Evolutionary conservation across 2,888 invertebrate genomes (phyloP).

Genomic region (Trypoxylon attenuatum): DNA sequence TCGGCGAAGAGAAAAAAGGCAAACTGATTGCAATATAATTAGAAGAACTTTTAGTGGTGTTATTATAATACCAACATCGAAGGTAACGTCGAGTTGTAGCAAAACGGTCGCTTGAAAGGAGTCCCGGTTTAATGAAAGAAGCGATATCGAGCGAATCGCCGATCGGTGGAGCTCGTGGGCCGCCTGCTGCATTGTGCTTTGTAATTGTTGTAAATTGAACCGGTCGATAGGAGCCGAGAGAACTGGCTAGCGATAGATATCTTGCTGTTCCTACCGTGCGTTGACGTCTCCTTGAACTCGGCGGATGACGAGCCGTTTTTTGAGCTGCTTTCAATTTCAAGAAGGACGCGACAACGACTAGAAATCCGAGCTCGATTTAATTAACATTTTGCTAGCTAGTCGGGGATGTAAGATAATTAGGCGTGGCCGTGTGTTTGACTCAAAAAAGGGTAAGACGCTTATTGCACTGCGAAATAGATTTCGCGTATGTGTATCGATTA

Average conservation of each 20-base stretch:
- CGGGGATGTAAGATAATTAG: too few species aligned
- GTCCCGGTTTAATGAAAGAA: too few species aligned
- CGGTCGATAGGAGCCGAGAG: slow-evolving; percentile 31
- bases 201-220: slow-evolving; percentile 65
- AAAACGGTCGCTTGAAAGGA: too few species aligned
- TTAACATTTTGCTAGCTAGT: not conserved
- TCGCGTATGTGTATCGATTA: not conserved
- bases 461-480: not conserved
- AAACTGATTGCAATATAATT: too few species aligned
- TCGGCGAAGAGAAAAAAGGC: too few species aligned
- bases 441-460: too few species aligned
- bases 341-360: slow-evolving; percentile 2
- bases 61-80: too few species aligned
- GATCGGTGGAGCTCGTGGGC: slow-evolving; percentile 18
- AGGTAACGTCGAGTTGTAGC: too few species aligned
- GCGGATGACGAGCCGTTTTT: slow-evolving; percentile 25
- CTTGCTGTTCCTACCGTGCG: slow-evolving; percentile 44
- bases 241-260: slow-evolving; percentile 34
- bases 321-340: not conserved
- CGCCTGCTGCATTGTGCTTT: slow-evolving; percentile 55
- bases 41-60: too few species aligned
- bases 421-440: too few species aligned
- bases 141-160: slow-evolving; percentile 35
- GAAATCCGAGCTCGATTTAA: not conserved
- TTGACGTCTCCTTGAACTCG: slow-evolving; percentile 15